Evolutionary conservation across 2,797 vertebrate species (phyloP), one percentile per base, ranked within the genome.

Genomic region (Neosilurus hyrtlii): DNA sequence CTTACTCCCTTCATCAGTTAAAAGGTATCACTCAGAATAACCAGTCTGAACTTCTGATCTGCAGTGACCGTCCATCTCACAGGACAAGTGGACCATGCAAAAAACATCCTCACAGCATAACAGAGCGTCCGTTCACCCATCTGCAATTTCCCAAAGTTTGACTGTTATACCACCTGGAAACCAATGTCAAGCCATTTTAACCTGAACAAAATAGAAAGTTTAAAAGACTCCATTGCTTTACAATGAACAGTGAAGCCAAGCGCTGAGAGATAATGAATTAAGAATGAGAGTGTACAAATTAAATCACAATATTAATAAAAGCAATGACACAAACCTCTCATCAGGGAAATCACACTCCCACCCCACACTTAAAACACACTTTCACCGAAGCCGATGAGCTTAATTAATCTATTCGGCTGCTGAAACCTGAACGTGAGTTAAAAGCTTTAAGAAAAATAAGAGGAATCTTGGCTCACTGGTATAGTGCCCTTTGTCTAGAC

Each of bases 291-390:
- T 52, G 52, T 9, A 9, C 26, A 73, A 30, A 74, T 74, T 74
- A 35, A 74, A 74, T 74, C 52, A 20, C 16, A 35, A 74, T 56
- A 74, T 56, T 74, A 30, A 74, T 30, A 37, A 18, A 22, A 56
- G 16, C 14, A 18, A 26, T n/a, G 16, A 52, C 52, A 11, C 43
- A 7, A 71, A 14, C 43, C 20, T 49, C 9, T 12, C 43, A 24
- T 7, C 24, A 14, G 72, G 54, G 9, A 35, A 35, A 35, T 57
- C 9, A 18, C 26, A 72, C 30, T 74, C 22, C 20, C 16, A 57
- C 10, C 18, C 16, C 5, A 30, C 20, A 4, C 2, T 54, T 30
- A 30, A 18, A 14, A 73, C 9, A 22, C 20, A 70, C 18, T 10
- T 26, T 24, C 14, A 54, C 4, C 10, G n/a, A 56, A 18, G 51